Conservation (phyloP, 2,888 invertebrate genomes). For the Lamellibrachia satsuma region DNA sequence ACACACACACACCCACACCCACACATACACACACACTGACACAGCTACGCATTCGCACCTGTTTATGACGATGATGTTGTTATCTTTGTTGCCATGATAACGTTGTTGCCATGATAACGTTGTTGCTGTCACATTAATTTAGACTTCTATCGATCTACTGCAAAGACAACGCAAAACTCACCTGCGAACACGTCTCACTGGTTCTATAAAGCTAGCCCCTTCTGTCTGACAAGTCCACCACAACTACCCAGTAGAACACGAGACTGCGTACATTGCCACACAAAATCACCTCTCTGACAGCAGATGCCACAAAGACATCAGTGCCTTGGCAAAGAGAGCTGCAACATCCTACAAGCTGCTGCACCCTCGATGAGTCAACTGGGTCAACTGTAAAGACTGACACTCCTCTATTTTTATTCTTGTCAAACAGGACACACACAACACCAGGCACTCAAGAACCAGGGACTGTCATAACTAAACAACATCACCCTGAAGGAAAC, state of each 20-base stretch:
- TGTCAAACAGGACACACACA: background rate
- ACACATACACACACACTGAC: no score
- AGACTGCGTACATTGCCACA: background rate
- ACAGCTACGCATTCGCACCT: background rate
- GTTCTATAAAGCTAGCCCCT: background rate
- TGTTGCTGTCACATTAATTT: background rate
- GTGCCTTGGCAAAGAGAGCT: background rate
- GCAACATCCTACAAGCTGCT: background rate
- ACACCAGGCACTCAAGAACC: background rate
- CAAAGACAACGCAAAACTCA: background rate
- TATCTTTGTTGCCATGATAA: background rate
- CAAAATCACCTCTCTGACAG: slow-evolving; percentile 4
- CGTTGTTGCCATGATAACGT: background rate
- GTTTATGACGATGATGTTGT: background rate
- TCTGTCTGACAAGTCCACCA: background rate
- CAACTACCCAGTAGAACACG: background rate
- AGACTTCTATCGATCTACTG: background rate
- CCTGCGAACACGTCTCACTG: background rate
- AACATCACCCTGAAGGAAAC: background rate
- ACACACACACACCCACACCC: no score
- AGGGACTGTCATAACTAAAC: background rate
- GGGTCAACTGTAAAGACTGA: background rate
- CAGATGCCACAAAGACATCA: background rate
- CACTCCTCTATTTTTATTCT: background rate
- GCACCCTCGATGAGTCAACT: background rate